phyloP scores from a whole-genome alignment of 1,140 invertebrate genomes.

The Orchestia grillus region DNA sequence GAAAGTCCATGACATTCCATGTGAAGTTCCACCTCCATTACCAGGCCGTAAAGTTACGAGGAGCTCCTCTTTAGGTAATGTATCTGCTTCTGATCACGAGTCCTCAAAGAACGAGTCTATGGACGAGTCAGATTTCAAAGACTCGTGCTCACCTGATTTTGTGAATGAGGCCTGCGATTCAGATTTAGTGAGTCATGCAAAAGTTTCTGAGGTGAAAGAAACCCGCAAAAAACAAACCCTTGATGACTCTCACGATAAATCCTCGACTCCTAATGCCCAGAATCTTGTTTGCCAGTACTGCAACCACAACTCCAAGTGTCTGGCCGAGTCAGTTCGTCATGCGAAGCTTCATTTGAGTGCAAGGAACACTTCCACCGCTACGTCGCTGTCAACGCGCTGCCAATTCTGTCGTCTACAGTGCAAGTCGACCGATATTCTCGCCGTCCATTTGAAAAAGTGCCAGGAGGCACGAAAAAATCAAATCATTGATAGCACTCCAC shows the following conservation, averaged over 20 bases:
- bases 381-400: slow-evolving; percentile 78
- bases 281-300: slow-evolving; percentile 80
- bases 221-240: neutral
- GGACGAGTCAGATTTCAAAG: slow-evolving; percentile 59
- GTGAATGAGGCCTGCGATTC: neutral
- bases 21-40: neutral
- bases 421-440: slow-evolving; percentile 83
- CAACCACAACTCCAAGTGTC: slow-evolving; percentile 84
- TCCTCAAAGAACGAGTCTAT: slow-evolving; percentile 55
- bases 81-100: slow-evolving; percentile 42
- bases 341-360: slow-evolving; percentile 79
- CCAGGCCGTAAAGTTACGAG: slow-evolving; percentile 39
- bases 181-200: neutral
- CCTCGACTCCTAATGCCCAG: slow-evolving; percentile 72
- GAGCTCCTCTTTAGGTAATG: neutral
- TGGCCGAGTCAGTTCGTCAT: slow-evolving; percentile 84
- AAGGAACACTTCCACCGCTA: slow-evolving; percentile 64
- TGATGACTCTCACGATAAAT: slow-evolving; percentile 81
- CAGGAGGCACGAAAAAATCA: slow-evolving; percentile 69
- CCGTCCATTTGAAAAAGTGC: slow-evolving; percentile 81
- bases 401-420: slow-evolving; percentile 87
- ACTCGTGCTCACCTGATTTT: slow-evolving; percentile 61
- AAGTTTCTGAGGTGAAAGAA: neutral
- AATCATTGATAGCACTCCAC: slow-evolving; percentile 62
- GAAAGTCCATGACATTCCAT: slow-evolving; percentile 71